These are phyloP conservation scores for Chloroclysta siterata DNA, from an alignment of 2,888 invertebrate species.

Conservation along the genomic window DNA sequence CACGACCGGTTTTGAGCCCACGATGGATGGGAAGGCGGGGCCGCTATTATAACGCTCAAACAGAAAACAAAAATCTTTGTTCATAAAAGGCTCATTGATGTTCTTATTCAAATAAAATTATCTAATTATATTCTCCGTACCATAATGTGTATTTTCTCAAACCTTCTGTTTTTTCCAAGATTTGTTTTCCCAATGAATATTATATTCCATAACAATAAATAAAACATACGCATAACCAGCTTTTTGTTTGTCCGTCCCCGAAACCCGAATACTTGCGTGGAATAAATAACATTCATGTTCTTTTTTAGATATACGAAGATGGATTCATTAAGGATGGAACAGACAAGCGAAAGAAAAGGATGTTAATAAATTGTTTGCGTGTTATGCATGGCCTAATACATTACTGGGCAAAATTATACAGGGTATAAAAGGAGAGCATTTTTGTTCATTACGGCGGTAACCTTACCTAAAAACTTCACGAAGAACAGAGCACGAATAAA, in stretches of 20 bases:
- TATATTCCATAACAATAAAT: background rate
- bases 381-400: slow-evolving; percentile 25
- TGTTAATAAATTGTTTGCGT: slow-evolving; percentile 21
- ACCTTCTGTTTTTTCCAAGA: background rate
- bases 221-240: slow-evolving; percentile 3
- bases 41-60: too few species aligned
- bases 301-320: slow-evolving; percentile 24
- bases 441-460: too few species aligned
- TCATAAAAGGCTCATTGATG: too few species aligned
- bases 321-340: slow-evolving; percentile 34
- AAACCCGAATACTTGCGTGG: background rate
- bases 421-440: background rate
- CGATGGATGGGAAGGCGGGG: too few species aligned
- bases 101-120: too few species aligned
- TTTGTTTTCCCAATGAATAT: background rate
- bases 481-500: too few species aligned
- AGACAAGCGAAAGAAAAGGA: slow-evolving; percentile 25
- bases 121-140: too few species aligned
- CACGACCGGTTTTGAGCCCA: too few species aligned
- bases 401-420: slow-evolving; percentile 15
- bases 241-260: background rate
- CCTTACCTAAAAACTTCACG: too few species aligned
- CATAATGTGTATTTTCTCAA: too few species aligned
- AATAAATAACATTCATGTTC: background rate
- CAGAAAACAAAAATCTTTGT: too few species aligned